Evolutionary conservation across 2,888 invertebrate species (phyloP).

Genomic region (Oscheius myriophilus): DNA sequence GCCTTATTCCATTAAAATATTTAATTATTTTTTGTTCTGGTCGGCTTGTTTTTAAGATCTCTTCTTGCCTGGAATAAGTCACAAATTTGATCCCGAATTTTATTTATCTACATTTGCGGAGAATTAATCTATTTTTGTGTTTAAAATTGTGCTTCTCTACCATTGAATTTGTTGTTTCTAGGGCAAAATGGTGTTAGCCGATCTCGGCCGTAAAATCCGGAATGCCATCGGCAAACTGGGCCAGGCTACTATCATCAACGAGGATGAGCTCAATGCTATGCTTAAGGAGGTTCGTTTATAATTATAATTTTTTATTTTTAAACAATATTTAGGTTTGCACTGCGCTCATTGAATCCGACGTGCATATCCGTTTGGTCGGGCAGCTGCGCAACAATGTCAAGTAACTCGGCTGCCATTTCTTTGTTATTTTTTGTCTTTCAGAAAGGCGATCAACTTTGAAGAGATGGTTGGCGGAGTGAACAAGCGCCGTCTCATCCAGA

Average conservation of each 20-base stretch:
- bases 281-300: constrained; percentile 77
- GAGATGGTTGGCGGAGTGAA: constrained; percentile 98
- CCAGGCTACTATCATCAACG: constrained; percentile 71
- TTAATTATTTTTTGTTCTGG: too few species aligned
- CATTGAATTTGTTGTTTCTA: background rate
- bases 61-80: too few species aligned
- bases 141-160: too few species aligned
- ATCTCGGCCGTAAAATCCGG: constrained; percentile 98
- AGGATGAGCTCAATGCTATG: constrained; percentile 95
- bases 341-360: constrained; percentile 94
- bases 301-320: background rate
- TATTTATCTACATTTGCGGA: too few species aligned
- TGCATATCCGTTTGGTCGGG: constrained; percentile 92
- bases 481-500: constrained; percentile 95
- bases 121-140: too few species aligned
- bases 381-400: constrained; percentile 94
- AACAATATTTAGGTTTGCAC: constrained; percentile 80
- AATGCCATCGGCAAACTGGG: constrained; percentile 95
- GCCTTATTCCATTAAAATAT: too few species aligned
- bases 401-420: constrained; percentile 60
- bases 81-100: too few species aligned
- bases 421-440: constrained; percentile 42
- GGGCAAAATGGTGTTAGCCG: constrained; percentile 92
- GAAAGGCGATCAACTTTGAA: constrained; percentile 87
- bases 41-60: too few species aligned